These are phyloP conservation scores for Phrynosoma platyrhinos DNA, from an alignment of 2,113 vertebrate species.

Conservation along the genomic window DNA sequence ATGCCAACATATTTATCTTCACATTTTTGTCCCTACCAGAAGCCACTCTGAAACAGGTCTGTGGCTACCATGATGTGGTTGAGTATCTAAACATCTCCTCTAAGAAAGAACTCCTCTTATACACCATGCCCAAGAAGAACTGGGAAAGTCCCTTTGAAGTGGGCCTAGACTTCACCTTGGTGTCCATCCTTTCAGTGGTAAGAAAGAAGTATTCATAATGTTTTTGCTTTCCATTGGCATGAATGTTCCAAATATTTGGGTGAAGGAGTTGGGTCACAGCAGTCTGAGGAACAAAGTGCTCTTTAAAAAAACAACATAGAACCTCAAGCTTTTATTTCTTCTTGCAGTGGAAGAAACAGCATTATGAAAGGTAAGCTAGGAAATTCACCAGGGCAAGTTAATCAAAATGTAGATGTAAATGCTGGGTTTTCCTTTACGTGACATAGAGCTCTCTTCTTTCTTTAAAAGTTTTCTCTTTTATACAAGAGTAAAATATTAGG, in stretches of 20 bases:
- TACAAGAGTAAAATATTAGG: background rate
- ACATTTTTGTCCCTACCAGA: constrained; percentile 32
- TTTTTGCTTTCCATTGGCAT: background rate
- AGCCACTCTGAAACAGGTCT: constrained; percentile 55
- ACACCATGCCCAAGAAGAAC: constrained; percentile 75
- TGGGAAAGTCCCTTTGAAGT: constrained; percentile 59
- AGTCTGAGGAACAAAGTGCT: too few species aligned
- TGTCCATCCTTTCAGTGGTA: constrained; percentile 71
- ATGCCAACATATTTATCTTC: background rate
- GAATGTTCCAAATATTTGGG: background rate
- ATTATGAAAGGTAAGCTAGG: too few species aligned
- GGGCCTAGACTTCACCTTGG: constrained; percentile 51
- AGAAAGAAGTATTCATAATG: background rate
- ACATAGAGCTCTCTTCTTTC: too few species aligned
- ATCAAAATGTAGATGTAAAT: too few species aligned
- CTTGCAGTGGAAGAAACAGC: too few species aligned
- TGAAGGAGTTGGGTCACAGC: background rate
- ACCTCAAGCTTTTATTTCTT: too few species aligned
- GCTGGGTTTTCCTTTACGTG: too few species aligned
- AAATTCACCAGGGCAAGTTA: too few species aligned
- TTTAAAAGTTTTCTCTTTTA: background rate
- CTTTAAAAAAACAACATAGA: too few species aligned
- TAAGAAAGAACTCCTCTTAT: constrained; percentile 27
- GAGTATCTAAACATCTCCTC: constrained; percentile 74
- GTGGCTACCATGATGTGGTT: constrained; percentile 74